Conservation (phyloP, 2,113 vertebrate genomes). For the Rhagologus leucostigma region DNA sequence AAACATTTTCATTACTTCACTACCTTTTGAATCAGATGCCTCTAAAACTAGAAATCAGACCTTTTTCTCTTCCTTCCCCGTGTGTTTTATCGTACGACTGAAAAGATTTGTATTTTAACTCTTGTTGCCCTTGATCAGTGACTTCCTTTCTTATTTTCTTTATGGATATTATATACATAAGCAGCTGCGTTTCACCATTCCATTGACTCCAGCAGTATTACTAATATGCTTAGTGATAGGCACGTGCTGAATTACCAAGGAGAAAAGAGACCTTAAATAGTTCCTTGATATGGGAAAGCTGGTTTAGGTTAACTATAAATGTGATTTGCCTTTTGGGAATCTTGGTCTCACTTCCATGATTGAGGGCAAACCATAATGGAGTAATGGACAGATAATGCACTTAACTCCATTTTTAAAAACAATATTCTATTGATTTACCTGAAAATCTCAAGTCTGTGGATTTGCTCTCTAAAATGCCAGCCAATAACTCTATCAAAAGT, state of each 20-base stretch:
- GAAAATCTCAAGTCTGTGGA: slow-evolving; percentile 15
- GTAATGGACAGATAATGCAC: slow-evolving; percentile 32
- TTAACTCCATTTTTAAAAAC: slow-evolving; percentile 41
- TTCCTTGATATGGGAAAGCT: background rate
- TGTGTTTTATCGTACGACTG: background rate
- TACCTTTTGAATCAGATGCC: background rate
- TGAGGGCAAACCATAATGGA: slow-evolving; percentile 20
- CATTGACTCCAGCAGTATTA: background rate
- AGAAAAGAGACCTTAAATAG: slow-evolving; percentile 27
- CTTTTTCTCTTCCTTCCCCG: background rate
- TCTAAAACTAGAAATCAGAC: background rate
- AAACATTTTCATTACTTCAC: background rate
- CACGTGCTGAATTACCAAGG: slow-evolving; percentile 11
- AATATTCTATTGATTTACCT: slow-evolving; percentile 48
- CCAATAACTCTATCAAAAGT: background rate
- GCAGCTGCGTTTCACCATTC: background rate
- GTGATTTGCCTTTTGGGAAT: slow-evolving; percentile 10
- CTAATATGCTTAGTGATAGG: background rate
- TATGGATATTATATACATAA: background rate
- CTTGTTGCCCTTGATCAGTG: background rate
- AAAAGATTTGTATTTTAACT: background rate
- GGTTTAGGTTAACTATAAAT: background rate
- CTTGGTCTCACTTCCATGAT: slow-evolving; percentile 6
- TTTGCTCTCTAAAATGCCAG: background rate
- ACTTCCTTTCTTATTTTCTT: background rate